phyloP scores from a whole-genome alignment of 1,140 invertebrate species.

The Trachymyrmex cornetzi region DNA sequence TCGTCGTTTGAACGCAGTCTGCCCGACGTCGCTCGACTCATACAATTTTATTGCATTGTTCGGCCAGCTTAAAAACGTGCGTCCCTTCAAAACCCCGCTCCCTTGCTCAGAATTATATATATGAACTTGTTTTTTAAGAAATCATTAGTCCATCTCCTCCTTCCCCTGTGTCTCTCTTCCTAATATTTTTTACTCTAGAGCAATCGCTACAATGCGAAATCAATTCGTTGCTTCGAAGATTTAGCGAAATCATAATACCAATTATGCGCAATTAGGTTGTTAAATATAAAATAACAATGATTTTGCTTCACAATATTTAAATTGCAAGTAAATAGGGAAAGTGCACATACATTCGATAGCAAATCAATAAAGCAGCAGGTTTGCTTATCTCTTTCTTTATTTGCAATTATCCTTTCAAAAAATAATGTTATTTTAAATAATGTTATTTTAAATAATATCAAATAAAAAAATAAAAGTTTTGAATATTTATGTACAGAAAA shows the following conservation, averaged over 20 bases:
- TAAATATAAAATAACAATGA: constrained; percentile 58
- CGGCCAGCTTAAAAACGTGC: constrained; percentile 67
- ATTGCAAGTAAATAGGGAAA: constrained; percentile 16
- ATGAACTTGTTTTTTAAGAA: neutral
- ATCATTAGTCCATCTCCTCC: neutral
- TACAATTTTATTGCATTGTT: constrained; percentile 71
- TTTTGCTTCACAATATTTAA: constrained; percentile 55
- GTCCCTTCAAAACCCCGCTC: constrained; percentile 83
- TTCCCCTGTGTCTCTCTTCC: neutral
- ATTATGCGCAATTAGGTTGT: constrained; percentile 24
- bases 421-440: no score
- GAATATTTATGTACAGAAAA: no score
- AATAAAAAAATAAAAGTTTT: no score
- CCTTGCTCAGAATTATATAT: constrained; percentile 39
- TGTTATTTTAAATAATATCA: no score
- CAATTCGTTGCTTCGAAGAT: constrained; percentile 69
- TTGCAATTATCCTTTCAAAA: no score
- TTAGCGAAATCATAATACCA: constrained; percentile 54
- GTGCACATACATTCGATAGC: constrained; percentile 40
- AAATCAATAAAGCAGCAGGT: neutral
- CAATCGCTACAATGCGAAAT: constrained; percentile 78
- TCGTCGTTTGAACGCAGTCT: constrained; percentile 77
- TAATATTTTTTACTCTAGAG: constrained; percentile 38
- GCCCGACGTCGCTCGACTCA: constrained; percentile 78
- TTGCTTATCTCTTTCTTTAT: neutral